Conservation (phyloP, 2,113 vertebrate genomes). For the Paracanthobrama guichenoti region DNA sequence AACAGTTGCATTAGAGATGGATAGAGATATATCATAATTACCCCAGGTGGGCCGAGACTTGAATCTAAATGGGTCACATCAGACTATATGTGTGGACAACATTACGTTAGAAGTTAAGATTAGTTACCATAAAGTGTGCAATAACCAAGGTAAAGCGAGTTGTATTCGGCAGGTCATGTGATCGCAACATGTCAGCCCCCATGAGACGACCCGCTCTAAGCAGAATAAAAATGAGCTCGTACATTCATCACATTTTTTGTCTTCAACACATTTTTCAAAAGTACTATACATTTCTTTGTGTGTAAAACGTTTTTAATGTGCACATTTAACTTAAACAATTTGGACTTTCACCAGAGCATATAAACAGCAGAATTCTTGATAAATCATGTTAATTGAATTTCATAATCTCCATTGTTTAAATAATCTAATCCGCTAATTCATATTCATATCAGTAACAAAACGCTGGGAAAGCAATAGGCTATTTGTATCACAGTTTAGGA, state of each 20-base stretch:
- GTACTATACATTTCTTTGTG: not conserved
- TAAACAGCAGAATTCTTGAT: not conserved
- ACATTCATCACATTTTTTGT: too few species aligned
- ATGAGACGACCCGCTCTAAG: not conserved
- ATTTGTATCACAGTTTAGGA: not conserved
- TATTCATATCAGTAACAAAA: not conserved
- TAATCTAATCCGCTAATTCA: too few species aligned
- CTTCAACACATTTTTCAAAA: not conserved
- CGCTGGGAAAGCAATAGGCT: not conserved
- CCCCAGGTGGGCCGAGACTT: not conserved
- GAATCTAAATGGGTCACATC: slow-evolving; percentile 7
- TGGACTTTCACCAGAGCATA: not conserved
- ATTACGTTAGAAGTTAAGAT: not conserved
- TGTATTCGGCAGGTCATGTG: not conserved
- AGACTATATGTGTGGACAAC: not conserved
- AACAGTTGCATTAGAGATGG: not conserved
- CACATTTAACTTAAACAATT: not conserved
- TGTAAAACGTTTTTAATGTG: not conserved
- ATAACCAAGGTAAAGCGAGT: not conserved
- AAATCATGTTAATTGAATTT: not conserved
- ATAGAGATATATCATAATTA: slow-evolving; percentile 21
- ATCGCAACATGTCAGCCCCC: slow-evolving; percentile 6
- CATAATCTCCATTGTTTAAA: not conserved
- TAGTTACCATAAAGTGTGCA: not conserved
- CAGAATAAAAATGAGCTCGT: not conserved